These are phyloP conservation scores for Amphibalanus amphitrite DNA, from an alignment of 1,140 invertebrate species.

Conservation along the genomic window DNA sequence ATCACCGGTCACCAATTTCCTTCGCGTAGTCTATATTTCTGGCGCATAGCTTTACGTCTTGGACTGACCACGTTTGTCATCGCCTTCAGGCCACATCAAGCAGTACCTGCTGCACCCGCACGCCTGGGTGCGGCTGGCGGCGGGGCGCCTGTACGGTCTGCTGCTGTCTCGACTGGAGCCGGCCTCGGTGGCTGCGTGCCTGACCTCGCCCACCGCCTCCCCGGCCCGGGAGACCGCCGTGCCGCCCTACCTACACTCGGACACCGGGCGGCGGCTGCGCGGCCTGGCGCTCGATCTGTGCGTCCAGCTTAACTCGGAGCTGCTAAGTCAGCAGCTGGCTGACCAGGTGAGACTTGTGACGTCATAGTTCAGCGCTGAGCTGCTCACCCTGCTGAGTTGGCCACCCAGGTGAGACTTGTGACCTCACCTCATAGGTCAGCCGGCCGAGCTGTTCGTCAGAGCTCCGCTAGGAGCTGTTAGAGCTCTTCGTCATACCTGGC, in stretches of 20 bases:
- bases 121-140: slow-evolving; percentile 3
- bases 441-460: no score
- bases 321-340: neutral
- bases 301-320: neutral
- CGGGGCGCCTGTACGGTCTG: neutral
- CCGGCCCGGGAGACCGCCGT: neutral
- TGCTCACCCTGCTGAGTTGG: no score
- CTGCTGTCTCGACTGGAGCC: neutral
- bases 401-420: no score
- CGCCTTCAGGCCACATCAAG: neutral
- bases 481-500: no score
- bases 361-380: no score
- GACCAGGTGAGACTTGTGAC: neutral
- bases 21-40: no score
- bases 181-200: neutral
- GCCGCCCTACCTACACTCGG: neutral
- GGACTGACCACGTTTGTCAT: no score
- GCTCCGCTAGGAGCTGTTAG: no score
- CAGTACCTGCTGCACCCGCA: slow-evolving; percentile 3
- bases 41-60: no score
- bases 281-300: neutral
- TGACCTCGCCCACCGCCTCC: neutral
- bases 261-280: neutral
- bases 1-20: no score
- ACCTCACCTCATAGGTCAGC: no score